Evolutionary conservation across 2,113 vertebrate species (phyloP).

Genomic region (Peromyscus polionotus): DNA sequence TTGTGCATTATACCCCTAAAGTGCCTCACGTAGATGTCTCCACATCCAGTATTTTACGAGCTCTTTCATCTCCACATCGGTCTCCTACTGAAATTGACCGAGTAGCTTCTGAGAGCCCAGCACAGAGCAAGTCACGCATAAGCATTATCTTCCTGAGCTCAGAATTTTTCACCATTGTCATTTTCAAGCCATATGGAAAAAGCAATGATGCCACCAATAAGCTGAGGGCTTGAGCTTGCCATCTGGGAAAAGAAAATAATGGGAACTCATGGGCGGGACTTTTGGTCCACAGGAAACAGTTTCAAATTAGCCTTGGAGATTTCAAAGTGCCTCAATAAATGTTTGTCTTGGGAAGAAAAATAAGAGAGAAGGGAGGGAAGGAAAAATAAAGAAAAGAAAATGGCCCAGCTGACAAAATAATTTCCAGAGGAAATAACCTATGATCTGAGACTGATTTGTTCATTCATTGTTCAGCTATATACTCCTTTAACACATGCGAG

Average conservation of each 20-base stretch:
- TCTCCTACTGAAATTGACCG: background rate
- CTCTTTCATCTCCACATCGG: background rate
- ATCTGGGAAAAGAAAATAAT: background rate
- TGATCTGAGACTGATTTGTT: background rate
- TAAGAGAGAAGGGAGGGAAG: background rate
- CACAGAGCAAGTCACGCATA: background rate
- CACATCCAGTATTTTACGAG: background rate
- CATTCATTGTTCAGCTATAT: background rate
- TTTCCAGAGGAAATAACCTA: background rate
- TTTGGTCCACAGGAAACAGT: background rate
- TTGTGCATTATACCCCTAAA: background rate
- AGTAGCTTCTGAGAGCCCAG: background rate
- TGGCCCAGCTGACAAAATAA: background rate
- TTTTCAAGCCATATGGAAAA: background rate
- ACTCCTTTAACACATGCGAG: background rate
- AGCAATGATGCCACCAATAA: background rate
- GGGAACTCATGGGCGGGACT: background rate
- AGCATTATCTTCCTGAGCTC: background rate
- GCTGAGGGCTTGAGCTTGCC: background rate
- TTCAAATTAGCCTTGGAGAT: background rate
- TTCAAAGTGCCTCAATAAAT: background rate
- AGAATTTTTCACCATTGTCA: background rate
- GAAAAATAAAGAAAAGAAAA: conserved; percentile 2
- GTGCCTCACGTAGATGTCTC: background rate
- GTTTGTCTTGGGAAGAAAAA: conserved; percentile 22